Base-by-base conservation (phyloP, 2,888 invertebrate species). In the Rhogogaster chlorosoma region DNA sequence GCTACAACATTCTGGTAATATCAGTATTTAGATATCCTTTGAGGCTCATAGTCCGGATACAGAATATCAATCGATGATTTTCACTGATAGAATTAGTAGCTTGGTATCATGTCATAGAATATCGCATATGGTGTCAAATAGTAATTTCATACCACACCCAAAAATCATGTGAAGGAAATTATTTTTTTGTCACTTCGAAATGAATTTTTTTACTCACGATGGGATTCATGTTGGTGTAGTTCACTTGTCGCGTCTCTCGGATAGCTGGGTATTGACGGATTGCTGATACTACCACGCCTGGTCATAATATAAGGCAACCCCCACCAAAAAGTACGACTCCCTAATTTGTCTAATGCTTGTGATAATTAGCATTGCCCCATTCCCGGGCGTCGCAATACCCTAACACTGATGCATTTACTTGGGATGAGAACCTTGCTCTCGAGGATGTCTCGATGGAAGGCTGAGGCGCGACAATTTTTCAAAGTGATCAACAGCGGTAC, bases 281-380 rank as follows among this genome's bases (percentile, higher is more conserved):
- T 42, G 45, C 83, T 83, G 49, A 83, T 61, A 83, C 45, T 45
- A 45, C 45, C 83, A 67, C 26, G 67, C 22, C 45, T 45, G 67
- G 45, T 49, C 67, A n/a, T 83, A 64, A 83, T 83, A 83, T 83
- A 67, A 83, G 83, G 83, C 83, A 32, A 70, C 83, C 70, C 83
- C 83, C 83, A 83, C 83, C 83, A 29, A 70, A 67, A 67, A 67
- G 26, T 49, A 7, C 7, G 4, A 57, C 83, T 70, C 45, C 83
- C 83, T 83, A 83, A 83, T 83, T 45, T 12, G 45, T 83, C 83
- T 83, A 83, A 83, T 67, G 70, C 49, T 49, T 18, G 83, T 70
- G 67, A 83, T 83, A 83, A 83, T 83, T 83, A 45, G 67, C 29
- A 70, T 64, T 70, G 70, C 83, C 32, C 83, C 83, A 67, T 82